These are phyloP conservation scores for Reticulitermes speratus DNA, from an alignment of 1,140 invertebrate species.

Conservation along the genomic window DNA sequence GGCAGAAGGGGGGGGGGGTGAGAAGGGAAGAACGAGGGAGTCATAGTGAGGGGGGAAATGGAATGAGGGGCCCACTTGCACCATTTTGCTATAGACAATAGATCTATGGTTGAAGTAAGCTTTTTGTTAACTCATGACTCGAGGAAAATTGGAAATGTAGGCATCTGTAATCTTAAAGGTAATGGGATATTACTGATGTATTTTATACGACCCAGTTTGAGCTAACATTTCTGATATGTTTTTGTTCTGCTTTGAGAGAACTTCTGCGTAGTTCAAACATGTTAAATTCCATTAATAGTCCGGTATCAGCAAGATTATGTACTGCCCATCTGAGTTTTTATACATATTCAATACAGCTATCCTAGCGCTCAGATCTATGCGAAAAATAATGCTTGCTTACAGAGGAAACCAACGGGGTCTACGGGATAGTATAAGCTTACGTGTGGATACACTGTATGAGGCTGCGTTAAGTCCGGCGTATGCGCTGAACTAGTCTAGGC, in stretches of 20 bases:
- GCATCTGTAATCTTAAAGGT: background rate
- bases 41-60: background rate
- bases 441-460: too few relatives aligned
- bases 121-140: background rate
- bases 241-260: background rate
- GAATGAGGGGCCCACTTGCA: background rate
- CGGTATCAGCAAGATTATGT: too few relatives aligned
- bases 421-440: too few relatives aligned
- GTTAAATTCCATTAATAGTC: too few relatives aligned
- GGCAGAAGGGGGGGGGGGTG: background rate
- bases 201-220: background rate
- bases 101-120: background rate
- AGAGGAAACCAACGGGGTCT: too few relatives aligned
- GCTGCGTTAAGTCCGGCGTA: too few relatives aligned
- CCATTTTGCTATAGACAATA: constrained; percentile 9
- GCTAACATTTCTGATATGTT: background rate
- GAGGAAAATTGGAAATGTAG: background rate
- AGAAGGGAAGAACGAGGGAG: background rate
- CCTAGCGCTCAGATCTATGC: too few relatives aligned
- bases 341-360: too few relatives aligned
- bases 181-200: background rate
- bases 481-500: too few relatives aligned
- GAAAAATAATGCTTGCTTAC: too few relatives aligned
- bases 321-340: too few relatives aligned
- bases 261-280: background rate